Evolutionary conservation across 1,140 invertebrate genomes (phyloP).

Genomic region (Apis cerana): DNA sequence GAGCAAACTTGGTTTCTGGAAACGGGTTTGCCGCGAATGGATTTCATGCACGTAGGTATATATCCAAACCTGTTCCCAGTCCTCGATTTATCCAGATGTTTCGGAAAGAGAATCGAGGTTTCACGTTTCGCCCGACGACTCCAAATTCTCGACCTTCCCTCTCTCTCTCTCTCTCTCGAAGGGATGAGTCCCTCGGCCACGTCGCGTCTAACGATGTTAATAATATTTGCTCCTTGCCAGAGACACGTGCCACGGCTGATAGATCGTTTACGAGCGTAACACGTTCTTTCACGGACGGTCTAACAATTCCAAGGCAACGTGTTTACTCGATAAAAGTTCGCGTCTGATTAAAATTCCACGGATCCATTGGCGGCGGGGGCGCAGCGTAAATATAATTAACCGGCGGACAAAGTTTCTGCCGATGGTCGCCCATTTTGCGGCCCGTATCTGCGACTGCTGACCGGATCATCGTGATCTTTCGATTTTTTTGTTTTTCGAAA

Average conservation of each 20-base stretch:
- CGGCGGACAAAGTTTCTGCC: neutral
- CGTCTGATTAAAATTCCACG: constrained; percentile 32
- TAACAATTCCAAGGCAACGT: constrained; percentile 3
- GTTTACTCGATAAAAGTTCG: constrained; percentile 16
- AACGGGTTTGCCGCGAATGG: neutral
- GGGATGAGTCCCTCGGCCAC: neutral
- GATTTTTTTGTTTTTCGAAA: neutral
- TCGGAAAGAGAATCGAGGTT: neutral
- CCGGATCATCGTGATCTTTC: neutral
- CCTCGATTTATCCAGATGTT: neutral
- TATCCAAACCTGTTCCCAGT: neutral
- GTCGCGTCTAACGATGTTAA: neutral
- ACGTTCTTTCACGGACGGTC: neutral
- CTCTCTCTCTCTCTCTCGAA: neutral
- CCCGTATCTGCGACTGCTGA: neutral
- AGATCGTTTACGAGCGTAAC: neutral
- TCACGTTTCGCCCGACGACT: neutral
- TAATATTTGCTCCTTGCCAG: constrained; percentile 6
- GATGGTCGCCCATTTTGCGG: constrained; percentile 34
- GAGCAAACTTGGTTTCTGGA: neutral
- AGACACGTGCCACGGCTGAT: constrained; percentile 13
- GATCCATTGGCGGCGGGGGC: constrained; percentile 19
- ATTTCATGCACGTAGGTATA: neutral
- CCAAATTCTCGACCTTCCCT: neutral
- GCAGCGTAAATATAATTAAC: constrained; percentile 51